A percentile compares a stretch with the other conserved stretches of the same genome.
phyloP scores from a whole-genome alignment of 2,113 vertebrate genomes.

The Solea solea region DNA sequence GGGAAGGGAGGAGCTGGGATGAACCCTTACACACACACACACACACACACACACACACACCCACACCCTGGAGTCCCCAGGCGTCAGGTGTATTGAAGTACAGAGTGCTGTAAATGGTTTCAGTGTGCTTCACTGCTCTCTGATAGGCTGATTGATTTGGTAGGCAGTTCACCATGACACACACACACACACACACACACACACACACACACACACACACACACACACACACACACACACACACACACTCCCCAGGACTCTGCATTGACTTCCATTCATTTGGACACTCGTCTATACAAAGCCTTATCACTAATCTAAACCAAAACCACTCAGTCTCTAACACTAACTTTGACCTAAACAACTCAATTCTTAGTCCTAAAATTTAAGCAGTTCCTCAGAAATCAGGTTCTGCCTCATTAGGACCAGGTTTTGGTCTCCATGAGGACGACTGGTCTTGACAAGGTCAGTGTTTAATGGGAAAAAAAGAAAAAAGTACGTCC shows the following conservation, averaged over 20 bases:
- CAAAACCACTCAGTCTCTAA: too few species aligned
- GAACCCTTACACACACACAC: constrained; percentile 12
- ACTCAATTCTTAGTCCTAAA: too few species aligned
- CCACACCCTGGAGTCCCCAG: constrained; percentile 26
- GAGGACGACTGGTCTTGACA: too few species aligned
- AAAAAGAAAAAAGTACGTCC: too few species aligned
- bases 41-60: constrained; percentile 17
- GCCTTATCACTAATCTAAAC: too few species aligned
- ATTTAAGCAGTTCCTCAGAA: too few species aligned
- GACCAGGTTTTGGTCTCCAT: too few species aligned
- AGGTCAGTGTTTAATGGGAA: too few species aligned
- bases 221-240: constrained; percentile 20
- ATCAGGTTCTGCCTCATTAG: too few species aligned
- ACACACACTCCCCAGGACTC: neutral
- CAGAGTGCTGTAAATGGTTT: constrained; percentile 67
- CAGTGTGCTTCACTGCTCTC: constrained; percentile 59
- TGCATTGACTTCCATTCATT: neutral
- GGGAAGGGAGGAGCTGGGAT: constrained; percentile 13
- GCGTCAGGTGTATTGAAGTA: constrained; percentile 60
- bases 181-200: constrained; percentile 11
- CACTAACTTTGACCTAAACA: too few species aligned
- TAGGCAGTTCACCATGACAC: constrained; percentile 47
- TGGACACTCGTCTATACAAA: too few species aligned
- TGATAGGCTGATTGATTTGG: constrained; percentile 69
- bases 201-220: constrained; percentile 12